phyloP scores from a whole-genome alignment of 2,888 invertebrate species.

The Stictocephala bisonia region DNA sequence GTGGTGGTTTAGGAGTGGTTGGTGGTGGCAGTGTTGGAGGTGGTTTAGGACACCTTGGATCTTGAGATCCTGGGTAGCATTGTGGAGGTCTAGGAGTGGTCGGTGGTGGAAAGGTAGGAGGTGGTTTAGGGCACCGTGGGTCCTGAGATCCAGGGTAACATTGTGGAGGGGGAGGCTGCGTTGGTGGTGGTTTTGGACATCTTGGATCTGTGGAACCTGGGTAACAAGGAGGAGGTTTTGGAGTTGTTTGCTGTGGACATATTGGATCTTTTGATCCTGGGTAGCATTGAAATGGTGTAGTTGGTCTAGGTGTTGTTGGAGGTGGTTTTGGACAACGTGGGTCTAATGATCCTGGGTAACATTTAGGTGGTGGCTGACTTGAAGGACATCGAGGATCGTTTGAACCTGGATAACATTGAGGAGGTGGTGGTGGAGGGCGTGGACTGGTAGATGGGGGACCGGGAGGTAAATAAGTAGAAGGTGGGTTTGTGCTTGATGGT shows the following conservation, averaged over 20 bases:
- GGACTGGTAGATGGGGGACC: no score
- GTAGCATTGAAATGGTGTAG: conserved; percentile 55
- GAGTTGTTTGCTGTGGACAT: conserved; percentile 53
- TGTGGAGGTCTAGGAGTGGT: conserved; percentile 48
- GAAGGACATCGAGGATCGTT: conserved; percentile 63
- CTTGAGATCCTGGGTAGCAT: conserved; percentile 59
- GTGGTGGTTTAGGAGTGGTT: conserved; percentile 42
- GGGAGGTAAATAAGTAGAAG: no score
- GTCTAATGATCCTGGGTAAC: conserved; percentile 45
- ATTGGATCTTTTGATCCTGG: conserved; percentile 61
- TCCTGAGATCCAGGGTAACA: conserved; percentile 54
- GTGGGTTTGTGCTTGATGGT: conserved; percentile 55
- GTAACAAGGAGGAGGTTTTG: conserved; percentile 48
- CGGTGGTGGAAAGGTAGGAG: conserved; percentile 47
- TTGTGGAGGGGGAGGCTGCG: conserved; percentile 54
- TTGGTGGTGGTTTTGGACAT: conserved; percentile 53
- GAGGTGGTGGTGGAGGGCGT: conserved; percentile 56
- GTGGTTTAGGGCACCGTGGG: conserved; percentile 55
- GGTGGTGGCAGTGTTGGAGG: conserved; percentile 58
- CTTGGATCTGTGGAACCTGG: conserved; percentile 61
- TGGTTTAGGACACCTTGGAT: conserved; percentile 59
- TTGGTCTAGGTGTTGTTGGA: not conserved
- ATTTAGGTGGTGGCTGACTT: conserved; percentile 28
- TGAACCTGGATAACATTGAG: conserved; percentile 63
- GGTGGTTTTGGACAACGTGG: conserved; percentile 50